Evolutionary conservation across 2,888 invertebrate species (phyloP).

Genomic region (Tortricodes alternella): DNA sequence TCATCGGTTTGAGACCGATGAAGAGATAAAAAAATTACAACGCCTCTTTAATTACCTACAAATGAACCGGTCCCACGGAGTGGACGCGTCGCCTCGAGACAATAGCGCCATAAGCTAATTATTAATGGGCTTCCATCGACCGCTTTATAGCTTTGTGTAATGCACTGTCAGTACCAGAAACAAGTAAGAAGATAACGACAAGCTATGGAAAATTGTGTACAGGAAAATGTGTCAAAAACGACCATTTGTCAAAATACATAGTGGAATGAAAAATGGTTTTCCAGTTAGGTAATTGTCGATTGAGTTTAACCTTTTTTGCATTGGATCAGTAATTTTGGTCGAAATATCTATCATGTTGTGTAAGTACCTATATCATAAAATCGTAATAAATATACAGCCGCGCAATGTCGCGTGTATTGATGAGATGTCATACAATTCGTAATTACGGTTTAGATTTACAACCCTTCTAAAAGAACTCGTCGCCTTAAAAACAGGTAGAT

Average conservation of each 20-base stretch:
- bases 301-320: too few species aligned
- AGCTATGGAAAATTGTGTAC: not conserved
- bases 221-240: not conserved
- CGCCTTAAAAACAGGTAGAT: not conserved
- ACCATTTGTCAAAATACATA: too few species aligned
- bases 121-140: conserved; percentile 32
- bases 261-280: too few species aligned
- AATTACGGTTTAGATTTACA: conserved; percentile 12
- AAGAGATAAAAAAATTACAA: conserved; percentile 32
- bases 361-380: too few species aligned
- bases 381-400: too few species aligned
- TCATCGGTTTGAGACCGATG: conserved; percentile 31
- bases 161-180: not conserved
- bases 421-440: not conserved
- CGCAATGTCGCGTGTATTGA: too few species aligned
- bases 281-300: too few species aligned
- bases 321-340: too few species aligned
- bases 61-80: conserved; percentile 33
- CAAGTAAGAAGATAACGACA: not conserved
- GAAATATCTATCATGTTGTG: too few species aligned
- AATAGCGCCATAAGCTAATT: conserved; percentile 36
- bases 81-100: conserved; percentile 30
- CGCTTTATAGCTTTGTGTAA: conserved; percentile 23
- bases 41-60: conserved; percentile 30
- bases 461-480: not conserved